A percentile compares a stretch with the other conserved stretches of the same genome.
These are phyloP conservation scores for Rhinichthys osculus DNA, from an alignment of 2,797 vertebrate species.

Conservation along the genomic window DNA sequence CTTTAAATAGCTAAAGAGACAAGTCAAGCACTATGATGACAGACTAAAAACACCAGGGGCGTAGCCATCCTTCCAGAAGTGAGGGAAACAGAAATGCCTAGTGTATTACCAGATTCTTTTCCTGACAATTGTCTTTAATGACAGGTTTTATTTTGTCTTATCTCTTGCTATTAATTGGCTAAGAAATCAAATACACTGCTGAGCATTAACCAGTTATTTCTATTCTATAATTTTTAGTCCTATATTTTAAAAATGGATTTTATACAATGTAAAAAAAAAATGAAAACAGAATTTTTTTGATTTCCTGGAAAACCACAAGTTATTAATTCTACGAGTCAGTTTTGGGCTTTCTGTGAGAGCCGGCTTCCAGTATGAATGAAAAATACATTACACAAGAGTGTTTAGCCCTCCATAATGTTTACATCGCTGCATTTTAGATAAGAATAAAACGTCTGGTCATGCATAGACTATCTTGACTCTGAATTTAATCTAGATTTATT, in stretches of 20 bases:
- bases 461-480: background rate
- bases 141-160: background rate
- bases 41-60: background rate
- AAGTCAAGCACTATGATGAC: conserved; percentile 17
- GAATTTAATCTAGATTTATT: background rate
- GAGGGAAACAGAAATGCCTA: background rate
- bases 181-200: background rate
- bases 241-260: background rate
- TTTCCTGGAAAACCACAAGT: background rate
- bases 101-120: background rate
- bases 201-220: background rate
- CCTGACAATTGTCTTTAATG: background rate
- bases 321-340: background rate
- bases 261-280: background rate
- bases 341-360: background rate
- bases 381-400: background rate
- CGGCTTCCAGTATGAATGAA: background rate
- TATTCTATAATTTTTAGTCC: background rate
- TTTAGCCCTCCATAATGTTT: background rate
- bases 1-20: conserved; percentile 28
- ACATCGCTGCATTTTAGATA: background rate
- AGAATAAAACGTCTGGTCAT: background rate
- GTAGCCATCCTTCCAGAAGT: background rate
- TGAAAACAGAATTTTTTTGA: background rate
- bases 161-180: background rate